These are phyloP conservation scores for Pteromalus puparum DNA, from an alignment of 1,140 invertebrate genomes.

Conservation along the genomic window DNA sequence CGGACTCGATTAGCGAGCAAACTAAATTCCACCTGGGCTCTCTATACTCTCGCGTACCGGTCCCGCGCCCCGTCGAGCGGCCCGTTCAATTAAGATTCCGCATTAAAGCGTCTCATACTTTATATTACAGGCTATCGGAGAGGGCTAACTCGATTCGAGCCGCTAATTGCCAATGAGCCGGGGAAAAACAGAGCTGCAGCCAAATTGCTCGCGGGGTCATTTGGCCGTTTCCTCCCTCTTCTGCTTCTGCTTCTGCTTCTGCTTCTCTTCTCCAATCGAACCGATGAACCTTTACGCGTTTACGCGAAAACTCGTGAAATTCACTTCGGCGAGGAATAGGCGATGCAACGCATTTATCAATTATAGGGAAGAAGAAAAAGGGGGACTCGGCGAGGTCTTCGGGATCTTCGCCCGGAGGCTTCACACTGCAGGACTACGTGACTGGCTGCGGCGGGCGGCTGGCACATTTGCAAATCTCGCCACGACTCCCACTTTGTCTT, in stretches of 20 bases:
- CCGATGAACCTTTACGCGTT: too few relatives aligned
- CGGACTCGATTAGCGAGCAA: conserved; percentile 15
- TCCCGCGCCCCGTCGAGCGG: too few relatives aligned
- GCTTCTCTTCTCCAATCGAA: too few relatives aligned
- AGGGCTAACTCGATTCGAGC: conserved; percentile 7
- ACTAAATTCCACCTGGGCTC: background rate
- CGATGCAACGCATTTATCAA: background rate
- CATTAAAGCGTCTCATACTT: conserved; percentile 20
- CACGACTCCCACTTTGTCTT: background rate
- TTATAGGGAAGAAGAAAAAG: background rate
- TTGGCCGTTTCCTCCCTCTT: too few relatives aligned
- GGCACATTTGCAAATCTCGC: background rate
- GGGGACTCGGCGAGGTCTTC: background rate
- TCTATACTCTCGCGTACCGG: background rate
- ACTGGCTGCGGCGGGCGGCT: background rate
- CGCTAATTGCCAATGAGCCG: conserved; percentile 12
- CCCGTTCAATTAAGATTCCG: conserved; percentile 1
- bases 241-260: too few relatives aligned
- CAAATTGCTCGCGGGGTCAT: background rate
- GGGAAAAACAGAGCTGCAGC: background rate
- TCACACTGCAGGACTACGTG: background rate
- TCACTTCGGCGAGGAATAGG: too few relatives aligned
- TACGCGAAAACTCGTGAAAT: too few relatives aligned
- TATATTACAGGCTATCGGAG: background rate
- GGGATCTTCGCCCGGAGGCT: background rate